Percentiles rank a stretch among this genome's conserved stretches.
Evolutionary conservation across 1,140 invertebrate species (phyloP).

Genomic region (Drosophila miranda): DNA sequence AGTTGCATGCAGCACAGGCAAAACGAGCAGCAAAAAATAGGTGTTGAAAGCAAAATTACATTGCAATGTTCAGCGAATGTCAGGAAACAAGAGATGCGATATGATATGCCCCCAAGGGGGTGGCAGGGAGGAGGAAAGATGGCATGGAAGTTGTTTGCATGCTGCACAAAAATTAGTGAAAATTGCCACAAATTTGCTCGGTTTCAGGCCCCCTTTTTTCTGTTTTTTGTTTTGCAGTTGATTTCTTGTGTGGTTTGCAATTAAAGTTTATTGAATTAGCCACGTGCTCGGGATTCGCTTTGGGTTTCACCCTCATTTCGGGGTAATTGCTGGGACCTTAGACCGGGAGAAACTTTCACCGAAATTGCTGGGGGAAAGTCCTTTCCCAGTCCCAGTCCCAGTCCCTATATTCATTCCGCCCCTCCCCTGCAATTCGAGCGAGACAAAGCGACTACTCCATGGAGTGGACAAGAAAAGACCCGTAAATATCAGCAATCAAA

Average conservation of each 20-base stretch:
- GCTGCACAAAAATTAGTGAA: constrained; percentile 71
- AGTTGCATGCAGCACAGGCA: constrained; percentile 49
- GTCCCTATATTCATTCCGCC: too few species aligned
- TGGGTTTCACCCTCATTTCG: constrained; percentile 2
- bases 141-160: constrained; percentile 56
- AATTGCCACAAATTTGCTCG: constrained; percentile 61
- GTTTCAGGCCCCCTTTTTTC: constrained; percentile 35
- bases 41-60: constrained; percentile 81
- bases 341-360: constrained; percentile 38
- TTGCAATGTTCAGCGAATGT: constrained; percentile 65
- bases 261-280: constrained; percentile 78
- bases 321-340: neutral
- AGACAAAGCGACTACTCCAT: constrained; percentile 37
- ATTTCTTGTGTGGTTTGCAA: constrained; percentile 65
- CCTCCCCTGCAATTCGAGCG: neutral
- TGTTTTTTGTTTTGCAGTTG: constrained; percentile 14
- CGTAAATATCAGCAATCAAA: constrained; percentile 38
- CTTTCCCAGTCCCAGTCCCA: neutral
- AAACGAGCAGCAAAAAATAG: constrained; percentile 48
- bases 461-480: constrained; percentile 4
- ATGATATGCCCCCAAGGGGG: constrained; percentile 55
- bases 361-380: constrained; percentile 36
- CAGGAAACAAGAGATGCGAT: constrained; percentile 74
- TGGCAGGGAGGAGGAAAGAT: neutral
- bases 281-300: constrained; percentile 64